Conservation (phyloP, 2,797 vertebrate species). For the Chromis chromis region DNA sequence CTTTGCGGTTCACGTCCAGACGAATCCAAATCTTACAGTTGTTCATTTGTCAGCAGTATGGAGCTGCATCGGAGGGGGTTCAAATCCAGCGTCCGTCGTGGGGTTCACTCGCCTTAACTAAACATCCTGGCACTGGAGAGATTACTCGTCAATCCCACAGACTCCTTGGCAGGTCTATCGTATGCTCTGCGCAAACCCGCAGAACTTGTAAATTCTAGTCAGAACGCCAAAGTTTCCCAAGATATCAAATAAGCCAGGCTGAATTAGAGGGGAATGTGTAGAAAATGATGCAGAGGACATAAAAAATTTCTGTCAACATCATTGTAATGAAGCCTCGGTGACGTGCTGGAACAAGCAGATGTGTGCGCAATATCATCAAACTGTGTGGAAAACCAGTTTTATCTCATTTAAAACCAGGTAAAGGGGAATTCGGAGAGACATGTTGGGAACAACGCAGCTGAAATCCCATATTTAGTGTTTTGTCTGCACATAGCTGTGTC, state of each 20-base stretch:
- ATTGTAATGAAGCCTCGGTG: background rate
- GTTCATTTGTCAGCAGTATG: constrained; percentile 23
- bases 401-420: constrained; percentile 1
- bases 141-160: constrained; percentile 30
- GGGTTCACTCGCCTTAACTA: constrained; percentile 19
- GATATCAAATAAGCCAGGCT: constrained; percentile 24
- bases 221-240: constrained; percentile 38
- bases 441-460: constrained; percentile 7
- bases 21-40: constrained; percentile 25
- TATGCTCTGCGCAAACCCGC: constrained; percentile 38
- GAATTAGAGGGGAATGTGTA: constrained; percentile 21
- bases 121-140: constrained; percentile 34
- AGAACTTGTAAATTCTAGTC: constrained; percentile 40
- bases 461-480: constrained; percentile 22
- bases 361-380: background rate
- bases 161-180: constrained; percentile 34
- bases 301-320: background rate
- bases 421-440: background rate
- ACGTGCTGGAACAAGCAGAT: constrained; percentile 16
- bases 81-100: constrained; percentile 20
- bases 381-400: background rate
- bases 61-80: constrained; percentile 34
- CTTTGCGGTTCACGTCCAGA: constrained; percentile 24
- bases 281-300: background rate
- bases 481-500: constrained; percentile 42